A percentile compares a stretch with the other conserved stretches of the same genome.
These are phyloP conservation scores for Tortrix viridana DNA, from an alignment of 2,888 invertebrate species.

Conservation along the genomic window DNA sequence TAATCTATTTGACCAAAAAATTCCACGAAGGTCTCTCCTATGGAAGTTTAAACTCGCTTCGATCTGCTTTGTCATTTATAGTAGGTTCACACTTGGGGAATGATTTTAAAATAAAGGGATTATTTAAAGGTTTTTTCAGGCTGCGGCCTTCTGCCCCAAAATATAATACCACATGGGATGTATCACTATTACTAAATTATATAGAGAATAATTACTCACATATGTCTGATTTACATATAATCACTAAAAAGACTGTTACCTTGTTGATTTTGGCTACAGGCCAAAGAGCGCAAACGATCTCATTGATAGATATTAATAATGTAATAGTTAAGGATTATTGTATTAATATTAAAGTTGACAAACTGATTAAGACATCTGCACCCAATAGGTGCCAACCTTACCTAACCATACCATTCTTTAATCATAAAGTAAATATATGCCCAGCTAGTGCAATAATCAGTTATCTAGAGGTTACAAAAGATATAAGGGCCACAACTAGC, in stretches of 20 bases:
- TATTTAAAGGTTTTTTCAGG: conserved; percentile 13
- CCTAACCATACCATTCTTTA: neutral
- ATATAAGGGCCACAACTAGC: neutral
- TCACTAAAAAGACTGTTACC: neutral
- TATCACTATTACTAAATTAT: conserved; percentile 5
- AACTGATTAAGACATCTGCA: neutral
- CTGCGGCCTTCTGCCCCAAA: conserved; percentile 9
- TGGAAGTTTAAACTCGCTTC: neutral
- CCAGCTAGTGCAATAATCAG: neutral
- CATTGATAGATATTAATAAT: neutral
- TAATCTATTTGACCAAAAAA: neutral
- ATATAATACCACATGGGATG: conserved; percentile 15
- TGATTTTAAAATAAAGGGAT: conserved; percentile 1
- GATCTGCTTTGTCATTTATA: neutral
- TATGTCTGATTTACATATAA: neutral
- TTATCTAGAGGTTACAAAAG: neutral
- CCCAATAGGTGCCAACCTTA: neutral
- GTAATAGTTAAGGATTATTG: neutral
- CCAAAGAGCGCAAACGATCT: neutral
- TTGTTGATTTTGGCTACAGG: neutral
- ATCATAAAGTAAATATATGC: neutral
- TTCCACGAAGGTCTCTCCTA: neutral
- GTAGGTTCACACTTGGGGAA: neutral
- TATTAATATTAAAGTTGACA: neutral
- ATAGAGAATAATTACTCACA: conserved; percentile 3